phyloP scores from a whole-genome alignment of 1,140 invertebrate genomes.

The Drosophila neocordata region DNA sequence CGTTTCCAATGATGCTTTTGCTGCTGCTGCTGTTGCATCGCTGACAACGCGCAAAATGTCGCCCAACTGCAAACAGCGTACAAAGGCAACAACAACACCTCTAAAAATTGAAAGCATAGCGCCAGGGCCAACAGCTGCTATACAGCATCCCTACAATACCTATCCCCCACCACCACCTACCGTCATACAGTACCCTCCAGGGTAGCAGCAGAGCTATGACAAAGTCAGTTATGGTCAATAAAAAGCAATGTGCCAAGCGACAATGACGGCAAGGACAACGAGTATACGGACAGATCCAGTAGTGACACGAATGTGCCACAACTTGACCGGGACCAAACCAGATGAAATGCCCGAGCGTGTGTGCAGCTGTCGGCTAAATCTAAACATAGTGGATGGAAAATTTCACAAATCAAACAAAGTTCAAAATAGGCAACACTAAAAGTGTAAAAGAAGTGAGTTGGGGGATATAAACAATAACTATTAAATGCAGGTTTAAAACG shows the following conservation, averaged over 20 bases:
- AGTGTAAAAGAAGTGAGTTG: neutral
- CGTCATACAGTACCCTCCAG: slow-evolving; percentile 17
- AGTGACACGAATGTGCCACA: neutral
- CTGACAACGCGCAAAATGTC: slow-evolving; percentile 66
- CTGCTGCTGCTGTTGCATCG: neutral
- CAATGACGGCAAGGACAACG: slow-evolving; percentile 44
- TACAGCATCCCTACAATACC: neutral
- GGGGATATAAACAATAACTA: neutral
- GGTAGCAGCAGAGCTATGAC: slow-evolving; percentile 46
- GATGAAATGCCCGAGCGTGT: neutral
- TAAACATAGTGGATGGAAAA: slow-evolving; percentile 3
- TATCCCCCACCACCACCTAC: neutral
- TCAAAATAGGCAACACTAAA: neutral
- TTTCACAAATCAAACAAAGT: slow-evolving; percentile 5
- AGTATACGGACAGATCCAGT: neutral
- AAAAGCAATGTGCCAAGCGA: slow-evolving; percentile 75
- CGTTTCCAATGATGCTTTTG: no score
- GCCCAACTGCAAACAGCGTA: slow-evolving; percentile 44
- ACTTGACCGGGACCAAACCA: slow-evolving; percentile 1
- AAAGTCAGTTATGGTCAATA: slow-evolving; percentile 81
- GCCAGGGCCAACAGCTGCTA: slow-evolving; percentile 31
- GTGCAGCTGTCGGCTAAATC: neutral
- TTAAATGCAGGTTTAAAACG: no score
- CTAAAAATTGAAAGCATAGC: slow-evolving; percentile 17
- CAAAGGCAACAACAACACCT: slow-evolving; percentile 32